Base-by-base conservation (phyloP, 2,113 vertebrate genomes). In the Pholis gunnellus region DNA sequence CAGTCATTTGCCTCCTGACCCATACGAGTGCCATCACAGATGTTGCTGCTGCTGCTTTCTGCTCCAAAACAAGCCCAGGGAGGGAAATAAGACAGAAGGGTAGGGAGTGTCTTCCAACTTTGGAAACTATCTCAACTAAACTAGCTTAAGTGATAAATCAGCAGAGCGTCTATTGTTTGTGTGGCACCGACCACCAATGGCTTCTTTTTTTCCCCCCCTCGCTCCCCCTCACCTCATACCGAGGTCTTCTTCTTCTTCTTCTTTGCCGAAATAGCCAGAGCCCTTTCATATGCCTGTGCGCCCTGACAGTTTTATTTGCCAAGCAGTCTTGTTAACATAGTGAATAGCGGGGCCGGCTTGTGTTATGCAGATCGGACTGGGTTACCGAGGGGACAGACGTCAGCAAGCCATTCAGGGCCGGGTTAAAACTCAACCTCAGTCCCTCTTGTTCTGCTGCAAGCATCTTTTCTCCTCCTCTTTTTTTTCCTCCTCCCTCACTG, bases 351-450 rank as follows among this genome's bases (percentile, higher is more conserved):
- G 75, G 75, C 75, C 7, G 81, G 88, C 94, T 90, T 95, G 94
- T 95, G 95, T 93, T 93, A 97, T 96, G 95, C 87, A 96, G 95
- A 96, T 96, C 77, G 86, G 91, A 93, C 93, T 91, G 92, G 96
- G 95, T 96, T 96, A 96, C 91, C 89, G 61, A 89, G 91, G 94
- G 95, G 22, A 70, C 95, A 95, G 93, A 93, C 88, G 61, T 92
- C 91, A 93, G 76, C 40, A 71, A 87, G 78, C 86, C 93, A 91
- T 93, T 91, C 81, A 85, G 71, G 81, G 38, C 67, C 27, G 46
- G 85, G 89, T 93, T 91, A 93, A 91, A 92, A 87, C 91, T 91
- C 89, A 92, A 93, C 87, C 77, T 9, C 3, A 22, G 13, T 68
- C n/a, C 38, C 72, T 91, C 78, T 73, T 72, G 74, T 93, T 84